phyloP scores from a whole-genome alignment of 2,888 invertebrate species.

The Patella pellucida region DNA sequence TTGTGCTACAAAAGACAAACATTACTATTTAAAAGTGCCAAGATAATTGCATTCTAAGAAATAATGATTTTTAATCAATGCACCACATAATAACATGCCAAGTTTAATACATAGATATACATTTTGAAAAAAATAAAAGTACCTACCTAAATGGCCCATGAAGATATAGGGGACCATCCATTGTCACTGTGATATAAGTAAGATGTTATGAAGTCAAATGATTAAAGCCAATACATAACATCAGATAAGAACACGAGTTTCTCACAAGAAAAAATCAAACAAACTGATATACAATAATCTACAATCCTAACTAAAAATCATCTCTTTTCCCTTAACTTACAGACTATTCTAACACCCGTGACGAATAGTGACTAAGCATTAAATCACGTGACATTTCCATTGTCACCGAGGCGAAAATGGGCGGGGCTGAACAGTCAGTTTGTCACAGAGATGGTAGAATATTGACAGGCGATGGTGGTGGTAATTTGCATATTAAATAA shows the following conservation, averaged over 20 bases:
- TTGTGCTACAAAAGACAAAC: no score
- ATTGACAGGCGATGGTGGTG: neutral
- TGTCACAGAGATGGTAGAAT: neutral
- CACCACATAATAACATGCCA: no score
- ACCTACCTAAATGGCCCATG: slow-evolving; percentile 30
- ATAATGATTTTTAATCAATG: no score
- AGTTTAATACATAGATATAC: neutral
- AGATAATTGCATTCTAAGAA: no score
- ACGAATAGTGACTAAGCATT: slow-evolving; percentile 12
- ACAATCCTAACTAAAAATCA: neutral
- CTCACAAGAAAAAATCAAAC: neutral
- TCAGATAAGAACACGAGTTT: no score
- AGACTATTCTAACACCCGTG: neutral
- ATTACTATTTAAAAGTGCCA: no score
- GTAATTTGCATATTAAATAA: slow-evolving; percentile 7
- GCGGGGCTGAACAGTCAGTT: neutral
- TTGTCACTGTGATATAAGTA: neutral
- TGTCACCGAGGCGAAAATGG: neutral
- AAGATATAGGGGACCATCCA: slow-evolving; percentile 30
- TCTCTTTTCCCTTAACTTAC: neutral
- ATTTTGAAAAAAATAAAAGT: neutral
- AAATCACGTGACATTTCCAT: slow-evolving; percentile 4
- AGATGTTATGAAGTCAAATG: no score
- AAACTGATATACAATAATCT: neutral
- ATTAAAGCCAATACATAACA: no score